phyloP scores from a whole-genome alignment of 2,113 vertebrate genomes.

The Perca fluviatilis region DNA sequence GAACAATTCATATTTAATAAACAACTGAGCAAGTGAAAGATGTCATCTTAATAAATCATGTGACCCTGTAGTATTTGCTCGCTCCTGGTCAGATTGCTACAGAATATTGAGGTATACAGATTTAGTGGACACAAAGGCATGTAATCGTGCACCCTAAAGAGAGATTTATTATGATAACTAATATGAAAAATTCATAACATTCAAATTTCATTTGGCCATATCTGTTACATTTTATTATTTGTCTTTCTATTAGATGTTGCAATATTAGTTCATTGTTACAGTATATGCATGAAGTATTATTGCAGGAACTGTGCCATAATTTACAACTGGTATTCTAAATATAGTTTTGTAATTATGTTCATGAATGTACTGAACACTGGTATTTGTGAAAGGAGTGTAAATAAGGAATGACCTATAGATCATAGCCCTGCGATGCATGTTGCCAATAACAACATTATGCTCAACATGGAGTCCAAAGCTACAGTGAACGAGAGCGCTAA shows the following conservation, averaged over 20 bases:
- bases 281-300: neutral
- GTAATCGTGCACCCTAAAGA: neutral
- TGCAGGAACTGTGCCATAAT: neutral
- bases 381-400: neutral
- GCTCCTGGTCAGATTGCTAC: slow-evolving; percentile 33
- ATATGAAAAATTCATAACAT: neutral
- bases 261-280: neutral
- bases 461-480: slow-evolving; percentile 7
- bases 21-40: slow-evolving; percentile 65
- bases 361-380: neutral
- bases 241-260: neutral
- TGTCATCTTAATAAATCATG: slow-evolving; percentile 78
- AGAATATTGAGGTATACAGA: slow-evolving; percentile 5
- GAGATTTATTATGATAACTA: neutral
- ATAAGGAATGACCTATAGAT: slow-evolving; percentile 3
- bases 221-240: neutral
- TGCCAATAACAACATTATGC: slow-evolving; percentile 13
- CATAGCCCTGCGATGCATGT: neutral
- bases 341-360: neutral
- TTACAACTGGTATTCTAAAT: neutral
- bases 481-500: neutral
- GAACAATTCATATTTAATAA: slow-evolving; percentile 80
- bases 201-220: neutral
- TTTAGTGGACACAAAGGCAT: neutral
- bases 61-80: slow-evolving; percentile 7